A percentile compares a stretch with the other conserved stretches of the same genome.
These are phyloP conservation scores for Sylvietta virens DNA, from an alignment of 2,113 vertebrate genomes.

Conservation along the genomic window DNA sequence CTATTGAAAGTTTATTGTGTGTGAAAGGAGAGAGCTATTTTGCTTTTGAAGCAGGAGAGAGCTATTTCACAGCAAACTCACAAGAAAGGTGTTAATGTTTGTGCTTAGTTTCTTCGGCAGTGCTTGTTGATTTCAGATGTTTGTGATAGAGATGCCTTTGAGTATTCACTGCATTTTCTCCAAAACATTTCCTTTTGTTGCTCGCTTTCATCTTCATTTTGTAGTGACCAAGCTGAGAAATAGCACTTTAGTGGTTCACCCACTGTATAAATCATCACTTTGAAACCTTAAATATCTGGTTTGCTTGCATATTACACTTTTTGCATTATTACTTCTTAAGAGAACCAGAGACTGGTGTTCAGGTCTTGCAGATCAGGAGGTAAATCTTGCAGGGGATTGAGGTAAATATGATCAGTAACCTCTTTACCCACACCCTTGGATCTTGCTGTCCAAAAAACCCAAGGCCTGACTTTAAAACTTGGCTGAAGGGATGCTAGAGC, in stretches of 20 bases:
- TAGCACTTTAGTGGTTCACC: neutral
- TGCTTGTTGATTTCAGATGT: neutral
- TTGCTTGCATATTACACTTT: neutral
- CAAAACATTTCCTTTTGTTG: neutral
- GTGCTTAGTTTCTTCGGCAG: neutral
- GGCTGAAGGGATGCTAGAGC: neutral
- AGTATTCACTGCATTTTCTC: neutral
- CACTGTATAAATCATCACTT: neutral
- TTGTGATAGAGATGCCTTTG: neutral
- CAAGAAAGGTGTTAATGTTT: neutral
- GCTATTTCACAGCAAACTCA: neutral
- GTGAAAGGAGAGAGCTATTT: neutral
- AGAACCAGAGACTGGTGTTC: neutral
- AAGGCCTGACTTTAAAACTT: neutral
- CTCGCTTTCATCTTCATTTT: slow-evolving; percentile 11
- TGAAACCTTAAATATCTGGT: neutral
- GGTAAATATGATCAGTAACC: neutral
- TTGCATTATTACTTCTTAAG: neutral
- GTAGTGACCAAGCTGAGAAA: neutral
- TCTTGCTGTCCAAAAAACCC: neutral
- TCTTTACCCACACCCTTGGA: neutral
- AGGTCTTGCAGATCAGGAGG: neutral
- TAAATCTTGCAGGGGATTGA: neutral
- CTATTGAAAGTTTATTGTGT: slow-evolving; percentile 37
- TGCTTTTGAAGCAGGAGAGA: neutral